These are phyloP conservation scores for Chelonia mydas DNA, from an alignment of 2,797 vertebrate genomes.

Conservation along the genomic window DNA sequence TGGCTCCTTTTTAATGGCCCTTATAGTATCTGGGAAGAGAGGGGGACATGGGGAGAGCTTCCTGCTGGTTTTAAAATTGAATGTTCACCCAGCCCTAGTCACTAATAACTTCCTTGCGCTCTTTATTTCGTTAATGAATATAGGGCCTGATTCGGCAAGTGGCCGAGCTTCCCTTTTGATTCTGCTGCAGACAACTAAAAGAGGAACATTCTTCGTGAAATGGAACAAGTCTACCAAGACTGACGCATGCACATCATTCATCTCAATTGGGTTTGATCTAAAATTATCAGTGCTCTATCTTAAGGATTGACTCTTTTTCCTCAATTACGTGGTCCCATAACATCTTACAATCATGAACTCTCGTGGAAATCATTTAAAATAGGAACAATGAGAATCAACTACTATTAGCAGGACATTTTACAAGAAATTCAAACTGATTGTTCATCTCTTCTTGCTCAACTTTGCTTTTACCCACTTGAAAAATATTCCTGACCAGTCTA, in stretches of 20 bases:
- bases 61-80: fast-evolving
- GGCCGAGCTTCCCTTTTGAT: neutral
- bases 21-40: neutral
- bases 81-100: fast-evolving
- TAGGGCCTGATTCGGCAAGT: neutral
- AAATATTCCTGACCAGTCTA: neutral
- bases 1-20: neutral
- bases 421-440: neutral
- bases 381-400: neutral
- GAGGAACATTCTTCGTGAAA: constrained; percentile 15
- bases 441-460: neutral
- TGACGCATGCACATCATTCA: neutral
- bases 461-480: neutral
- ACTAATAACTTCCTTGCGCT: neutral
- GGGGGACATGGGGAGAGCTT: neutral
- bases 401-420: constrained; percentile 3
- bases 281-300: constrained; percentile 7
- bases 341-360: neutral
- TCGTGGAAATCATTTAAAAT: constrained; percentile 11
- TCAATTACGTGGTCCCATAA: neutral
- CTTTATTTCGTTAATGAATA: neutral
- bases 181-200: constrained; percentile 32
- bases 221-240: neutral
- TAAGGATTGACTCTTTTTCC: neutral
- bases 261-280: neutral